Percentiles rank a stretch among this genome's conserved stretches.
phyloP scores from a whole-genome alignment of 2,113 vertebrate genomes.

The Gadus chalcogrammus region DNA sequence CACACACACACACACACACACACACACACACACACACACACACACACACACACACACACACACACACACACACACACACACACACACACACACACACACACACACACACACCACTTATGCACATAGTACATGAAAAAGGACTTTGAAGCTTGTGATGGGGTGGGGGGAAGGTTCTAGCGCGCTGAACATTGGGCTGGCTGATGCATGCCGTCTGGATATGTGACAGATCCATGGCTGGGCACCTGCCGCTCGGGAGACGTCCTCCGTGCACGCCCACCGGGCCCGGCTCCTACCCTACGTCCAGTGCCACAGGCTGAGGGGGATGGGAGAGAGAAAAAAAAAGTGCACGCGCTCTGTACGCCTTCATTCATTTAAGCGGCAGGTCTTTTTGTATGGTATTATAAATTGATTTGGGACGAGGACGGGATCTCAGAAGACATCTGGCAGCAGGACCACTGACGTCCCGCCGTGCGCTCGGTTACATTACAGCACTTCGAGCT shows the following conservation, averaged over 20 bases:
- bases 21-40: not conserved
- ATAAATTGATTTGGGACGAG: conserved; percentile 9
- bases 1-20: not conserved
- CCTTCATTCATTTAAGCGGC: conserved; percentile 67
- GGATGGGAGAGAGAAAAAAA: no score
- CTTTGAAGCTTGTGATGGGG: conserved; percentile 60
- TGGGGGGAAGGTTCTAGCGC: conserved; percentile 54
- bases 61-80: not conserved
- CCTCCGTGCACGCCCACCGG: conserved; percentile 45
- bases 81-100: conserved; percentile 15
- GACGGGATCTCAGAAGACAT: conserved; percentile 67
- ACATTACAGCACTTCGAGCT: not conserved
- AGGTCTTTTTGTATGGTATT: not conserved
- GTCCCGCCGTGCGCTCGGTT: conserved; percentile 67
- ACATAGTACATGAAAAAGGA: not conserved
- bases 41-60: not conserved
- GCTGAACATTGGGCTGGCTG: conserved; percentile 64
- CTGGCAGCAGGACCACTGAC: conserved; percentile 56
- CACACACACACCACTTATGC: conserved; percentile 12
- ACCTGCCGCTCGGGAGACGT: not conserved
- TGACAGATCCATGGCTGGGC: conserved; percentile 49
- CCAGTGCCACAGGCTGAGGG: conserved; percentile 55
- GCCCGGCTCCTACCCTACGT: conserved; percentile 21
- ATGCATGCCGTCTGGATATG: conserved; percentile 76
- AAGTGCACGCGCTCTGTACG: conserved; percentile 53